phyloP scores from a whole-genome alignment of 1,140 invertebrate species.

The Drosophila kikkawai region DNA sequence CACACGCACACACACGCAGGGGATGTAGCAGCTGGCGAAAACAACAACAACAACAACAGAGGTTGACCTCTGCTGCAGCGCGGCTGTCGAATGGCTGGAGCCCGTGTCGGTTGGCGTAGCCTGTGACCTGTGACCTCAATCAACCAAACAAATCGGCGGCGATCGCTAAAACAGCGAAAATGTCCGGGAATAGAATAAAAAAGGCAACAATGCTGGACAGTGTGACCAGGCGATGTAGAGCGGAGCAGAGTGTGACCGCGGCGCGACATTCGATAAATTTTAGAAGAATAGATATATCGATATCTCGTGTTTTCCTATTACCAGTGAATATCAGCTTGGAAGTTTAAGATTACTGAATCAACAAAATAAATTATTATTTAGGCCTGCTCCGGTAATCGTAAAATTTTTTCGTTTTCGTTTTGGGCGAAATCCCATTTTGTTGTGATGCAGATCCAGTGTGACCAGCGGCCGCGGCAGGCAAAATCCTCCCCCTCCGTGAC shows the following conservation, averaged over 20 bases:
- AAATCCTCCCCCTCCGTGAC: not conserved
- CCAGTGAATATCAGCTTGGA: not conserved
- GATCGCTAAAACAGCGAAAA: conserved; percentile 28
- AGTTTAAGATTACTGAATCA: no score
- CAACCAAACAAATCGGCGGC: conserved; percentile 8
- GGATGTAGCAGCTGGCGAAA: conserved; percentile 35
- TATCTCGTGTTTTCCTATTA: not conserved
- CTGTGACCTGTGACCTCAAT: conserved; percentile 21
- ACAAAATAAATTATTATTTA: no score
- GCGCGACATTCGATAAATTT: not conserved
- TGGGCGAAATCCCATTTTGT: no score
- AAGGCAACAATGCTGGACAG: conserved; percentile 33
- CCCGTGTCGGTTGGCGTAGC: not conserved
- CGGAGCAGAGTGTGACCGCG: not conserved
- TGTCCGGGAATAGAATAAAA: conserved; percentile 39
- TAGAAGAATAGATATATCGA: not conserved
- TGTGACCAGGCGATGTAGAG: conserved; percentile 11
- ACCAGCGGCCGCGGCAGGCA: not conserved
- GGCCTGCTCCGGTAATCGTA: no score
- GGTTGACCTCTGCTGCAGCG: conserved; percentile 17
- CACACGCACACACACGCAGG: conserved; percentile 38
- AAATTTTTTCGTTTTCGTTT: no score
- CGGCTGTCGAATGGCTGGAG: not conserved
- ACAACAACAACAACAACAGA: conserved; percentile 30
- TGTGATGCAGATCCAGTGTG: not conserved